Base-by-base conservation (phyloP, 2,888 invertebrate species). In the Homarus gammarus region DNA sequence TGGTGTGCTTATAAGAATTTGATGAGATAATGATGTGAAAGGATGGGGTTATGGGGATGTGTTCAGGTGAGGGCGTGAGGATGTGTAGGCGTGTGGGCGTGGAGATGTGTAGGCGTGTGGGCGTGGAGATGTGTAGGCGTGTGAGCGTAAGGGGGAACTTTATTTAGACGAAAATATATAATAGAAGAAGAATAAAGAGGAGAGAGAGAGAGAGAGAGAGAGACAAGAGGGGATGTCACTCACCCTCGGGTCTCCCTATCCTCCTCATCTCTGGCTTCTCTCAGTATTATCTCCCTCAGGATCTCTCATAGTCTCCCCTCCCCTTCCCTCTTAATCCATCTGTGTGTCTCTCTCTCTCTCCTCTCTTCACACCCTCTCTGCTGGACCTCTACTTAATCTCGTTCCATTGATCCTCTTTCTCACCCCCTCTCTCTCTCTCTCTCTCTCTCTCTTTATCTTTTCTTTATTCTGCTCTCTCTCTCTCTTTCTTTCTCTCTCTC, bases 321-420 rank as follows among this genome's bases (percentile, higher is more conserved):
- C 56, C 56, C 51, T 56, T 51, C 44, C 56, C 78, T 78, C 51
- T 78, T 78, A 78, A 78, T 78, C 78, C 78, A 8, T 56, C 8
- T 78, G 64, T 56, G 3, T 56, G 18, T 56, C 18, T 56, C 51
- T 56, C 49, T 77, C 75, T n/a, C 49, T 36, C 75, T 49, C 75
- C 10, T 12, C 31, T 27, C 33, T 12, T 44, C 44, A n/a, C 49
- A n/a, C 75, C 75, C 22, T 77, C 27, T n/a, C n/a, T n/a, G 27
- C 75, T 49, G 75, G 75, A 77, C 75, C 75, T 49, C 27, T 5
- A 31, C 38, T 38, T 73, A 73, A 73, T 73, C 73, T 73, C 31
- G 73, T 77, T 49, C 27, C 75, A 77, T 38, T 49, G 75, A 77
- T 77, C 75, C n/a, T 73, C 44, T 44, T 44, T 73, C 38, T 77